Conservation (phyloP, 1,140 invertebrate genomes). For the Heliconius hermathena region DNA sequence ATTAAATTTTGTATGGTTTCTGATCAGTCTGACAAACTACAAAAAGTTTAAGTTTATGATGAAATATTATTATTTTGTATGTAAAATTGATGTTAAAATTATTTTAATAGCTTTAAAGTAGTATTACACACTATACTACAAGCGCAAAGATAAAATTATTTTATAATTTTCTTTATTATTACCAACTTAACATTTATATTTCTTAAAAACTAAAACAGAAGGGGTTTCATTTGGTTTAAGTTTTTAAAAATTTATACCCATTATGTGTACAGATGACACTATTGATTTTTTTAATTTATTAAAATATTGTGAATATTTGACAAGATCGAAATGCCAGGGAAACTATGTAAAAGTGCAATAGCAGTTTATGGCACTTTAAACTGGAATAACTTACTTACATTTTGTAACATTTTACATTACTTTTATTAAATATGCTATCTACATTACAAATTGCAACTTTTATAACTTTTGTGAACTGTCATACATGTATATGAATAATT, state of each 20-base stretch:
- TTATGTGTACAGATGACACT: too few relatives aligned
- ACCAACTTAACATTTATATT: too few relatives aligned
- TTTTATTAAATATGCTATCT: neutral
- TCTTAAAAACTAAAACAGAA: too few relatives aligned
- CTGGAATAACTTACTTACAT: neutral
- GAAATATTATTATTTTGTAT: neutral
- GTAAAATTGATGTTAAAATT: too few relatives aligned
- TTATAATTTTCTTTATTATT: too few relatives aligned
- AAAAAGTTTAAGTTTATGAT: neutral
- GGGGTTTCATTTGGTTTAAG: too few relatives aligned
- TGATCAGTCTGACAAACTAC: slow-evolving; percentile 5
- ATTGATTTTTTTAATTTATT: neutral
- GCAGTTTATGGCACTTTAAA: neutral
- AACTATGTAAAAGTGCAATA: neutral
- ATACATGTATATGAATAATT: too few relatives aligned
- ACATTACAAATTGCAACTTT: neutral
- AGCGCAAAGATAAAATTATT: too few relatives aligned
- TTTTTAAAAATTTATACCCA: too few relatives aligned
- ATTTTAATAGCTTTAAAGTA: too few relatives aligned
- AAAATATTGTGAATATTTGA: neutral
- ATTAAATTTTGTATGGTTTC: slow-evolving; percentile 32
- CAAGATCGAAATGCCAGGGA: neutral
- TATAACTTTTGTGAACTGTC: too few relatives aligned
- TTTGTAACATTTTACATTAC: neutral
- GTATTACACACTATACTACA: too few relatives aligned